Percentiles rank a stretch among this genome's conserved stretches.
Conservation (phyloP, 2,797 vertebrate species). For the Rhodeus uyekii region DNA sequence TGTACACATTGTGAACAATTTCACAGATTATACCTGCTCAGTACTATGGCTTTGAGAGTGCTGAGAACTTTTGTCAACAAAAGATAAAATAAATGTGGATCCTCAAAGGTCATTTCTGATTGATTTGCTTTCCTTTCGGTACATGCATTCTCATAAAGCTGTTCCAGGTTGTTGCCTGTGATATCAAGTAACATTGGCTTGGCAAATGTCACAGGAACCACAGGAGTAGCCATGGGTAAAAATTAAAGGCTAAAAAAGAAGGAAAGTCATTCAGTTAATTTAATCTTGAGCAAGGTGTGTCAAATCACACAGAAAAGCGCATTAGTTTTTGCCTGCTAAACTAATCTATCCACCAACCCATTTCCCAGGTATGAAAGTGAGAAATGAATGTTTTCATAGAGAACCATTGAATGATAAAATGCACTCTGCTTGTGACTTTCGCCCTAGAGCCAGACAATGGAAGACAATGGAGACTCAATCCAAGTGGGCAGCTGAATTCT, state of each 20-base stretch:
- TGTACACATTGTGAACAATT: not conserved
- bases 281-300: not conserved
- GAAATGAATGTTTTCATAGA: not conserved
- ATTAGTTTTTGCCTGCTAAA: conserved; percentile 14
- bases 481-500: not conserved
- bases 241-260: not conserved
- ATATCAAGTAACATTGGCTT: not conserved
- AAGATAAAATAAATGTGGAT: not conserved
- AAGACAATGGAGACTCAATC: not conserved
- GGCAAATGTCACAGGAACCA: conserved; percentile 22
- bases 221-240: conserved; percentile 1
- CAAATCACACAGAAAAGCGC: conserved; percentile 19
- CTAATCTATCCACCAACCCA: conserved; percentile 6
- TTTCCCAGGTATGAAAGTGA: not conserved
- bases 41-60: not conserved
- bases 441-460: conserved; percentile 1
- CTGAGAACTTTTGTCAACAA: not conserved
- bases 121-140: conserved; percentile 10
- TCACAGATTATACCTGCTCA: not conserved
- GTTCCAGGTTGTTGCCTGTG: not conserved
- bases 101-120: conserved; percentile 7
- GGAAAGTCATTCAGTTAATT: conserved; percentile 13
- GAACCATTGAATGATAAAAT: conserved; percentile 24
- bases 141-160: conserved; percentile 18
- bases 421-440: not conserved